These are phyloP conservation scores for Gastracanthus pulcherrimus DNA, from an alignment of 2,888 invertebrate species.

Conservation along the genomic window DNA sequence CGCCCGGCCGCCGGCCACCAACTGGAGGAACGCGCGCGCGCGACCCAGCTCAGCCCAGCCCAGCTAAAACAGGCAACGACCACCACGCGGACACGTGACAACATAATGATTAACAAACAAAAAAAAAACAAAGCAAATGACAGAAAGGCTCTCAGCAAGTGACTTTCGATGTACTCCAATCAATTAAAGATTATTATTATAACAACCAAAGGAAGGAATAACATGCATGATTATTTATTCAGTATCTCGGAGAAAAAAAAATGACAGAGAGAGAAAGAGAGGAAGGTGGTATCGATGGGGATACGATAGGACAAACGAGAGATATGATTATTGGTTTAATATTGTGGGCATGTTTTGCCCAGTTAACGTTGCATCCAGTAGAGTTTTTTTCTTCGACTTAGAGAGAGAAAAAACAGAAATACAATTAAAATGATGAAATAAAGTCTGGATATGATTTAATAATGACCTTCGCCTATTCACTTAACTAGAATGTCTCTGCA, in stretches of 20 bases:
- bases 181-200: constrained; percentile 38
- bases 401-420: constrained; percentile 44
- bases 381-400: constrained; percentile 44
- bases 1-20: background rate
- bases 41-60: background rate
- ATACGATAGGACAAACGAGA: constrained; percentile 16
- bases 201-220: constrained; percentile 54
- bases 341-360: constrained; percentile 46
- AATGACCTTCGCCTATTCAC: constrained; percentile 57
- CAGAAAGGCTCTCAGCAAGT: constrained; percentile 26
- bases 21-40: background rate
- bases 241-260: constrained; percentile 39
- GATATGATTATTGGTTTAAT: constrained; percentile 45
- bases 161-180: constrained; percentile 49
- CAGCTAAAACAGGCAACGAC: background rate
- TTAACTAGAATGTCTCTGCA: constrained; percentile 52
- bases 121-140: constrained; percentile 15
- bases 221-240: constrained; percentile 53
- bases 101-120: constrained; percentile 31
- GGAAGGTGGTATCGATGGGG: constrained; percentile 20
- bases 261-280: background rate
- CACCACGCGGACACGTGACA: background rate
- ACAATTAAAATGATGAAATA: constrained; percentile 55
- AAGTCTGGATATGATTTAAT: constrained; percentile 56
- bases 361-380: constrained; percentile 52